Evolutionary conservation across 2,113 vertebrate genomes (phyloP).

Genomic region (Echinops telfairi): DNA sequence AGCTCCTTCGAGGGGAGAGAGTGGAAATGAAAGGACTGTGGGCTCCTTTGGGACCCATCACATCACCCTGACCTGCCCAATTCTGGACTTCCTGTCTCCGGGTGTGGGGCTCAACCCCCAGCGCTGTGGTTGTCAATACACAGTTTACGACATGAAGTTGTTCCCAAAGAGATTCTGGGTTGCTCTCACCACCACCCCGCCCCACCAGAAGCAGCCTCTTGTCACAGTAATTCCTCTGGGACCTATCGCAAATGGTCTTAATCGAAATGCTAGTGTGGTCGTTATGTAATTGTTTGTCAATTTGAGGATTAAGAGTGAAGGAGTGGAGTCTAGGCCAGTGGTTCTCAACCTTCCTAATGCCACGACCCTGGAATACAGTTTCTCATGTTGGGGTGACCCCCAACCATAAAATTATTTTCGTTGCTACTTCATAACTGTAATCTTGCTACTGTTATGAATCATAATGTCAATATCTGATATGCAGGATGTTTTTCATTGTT

Average conservation of each 20-base stretch:
- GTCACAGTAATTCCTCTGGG: not conserved
- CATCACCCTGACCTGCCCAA: not conserved
- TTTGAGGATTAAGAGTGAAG: too few relatives aligned
- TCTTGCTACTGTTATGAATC: too few relatives aligned
- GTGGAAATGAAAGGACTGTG: not conserved
- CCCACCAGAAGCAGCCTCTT: not conserved
- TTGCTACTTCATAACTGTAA: too few relatives aligned
- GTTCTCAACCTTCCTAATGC: too few relatives aligned
- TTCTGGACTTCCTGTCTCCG: not conserved
- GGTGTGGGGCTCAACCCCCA: accelerated
- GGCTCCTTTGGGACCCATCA: not conserved
- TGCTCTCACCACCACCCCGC: not conserved
- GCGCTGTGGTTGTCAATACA: not conserved
- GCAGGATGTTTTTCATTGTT: too few relatives aligned
- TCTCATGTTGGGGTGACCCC: too few relatives aligned
- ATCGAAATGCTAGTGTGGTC: not conserved
- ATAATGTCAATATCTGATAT: too few relatives aligned
- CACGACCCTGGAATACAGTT: too few relatives aligned
- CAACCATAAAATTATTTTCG: too few relatives aligned
- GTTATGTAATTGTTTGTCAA: too few relatives aligned
- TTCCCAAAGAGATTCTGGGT: not conserved
- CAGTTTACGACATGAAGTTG: accelerated
- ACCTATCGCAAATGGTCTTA: not conserved
- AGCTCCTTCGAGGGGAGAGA: too few relatives aligned
- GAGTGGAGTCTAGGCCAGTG: too few relatives aligned